Evolutionary conservation across 2,888 invertebrate genomes (phyloP), one percentile per base, ranked within the genome.

Genomic region (Deilephila elpenor): DNA sequence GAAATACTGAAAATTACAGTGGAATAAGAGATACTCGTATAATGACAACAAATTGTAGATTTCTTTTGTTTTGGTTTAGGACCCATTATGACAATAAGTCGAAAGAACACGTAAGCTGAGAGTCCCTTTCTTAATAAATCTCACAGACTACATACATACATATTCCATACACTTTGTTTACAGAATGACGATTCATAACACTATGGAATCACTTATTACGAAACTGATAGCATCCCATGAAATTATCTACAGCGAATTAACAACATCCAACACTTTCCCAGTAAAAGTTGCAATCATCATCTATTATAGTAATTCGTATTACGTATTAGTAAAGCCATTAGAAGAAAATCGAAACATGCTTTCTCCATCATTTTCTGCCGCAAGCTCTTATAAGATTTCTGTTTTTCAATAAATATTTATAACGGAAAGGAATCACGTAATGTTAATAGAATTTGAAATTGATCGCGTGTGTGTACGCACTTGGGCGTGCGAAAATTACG

Each of bases 401-500:
- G 29, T 71, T 56, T 53, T 71, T 20, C 56, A 53, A 34, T 56
- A 53, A 51, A 44, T 44, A 70, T 32, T 51, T 73, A 44, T 56
- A 73, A 73, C 71, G 62, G 56, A 56, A 62, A 71, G 20, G 29
- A 11, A 20, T 44, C 62, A 72, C 73, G 53, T 59, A 71, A 62
- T 32, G 60, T 74, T 76, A 76, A 80, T 80, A 74, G 75, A 78
- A 77, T 78, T 78, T 74, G 75, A 76, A 79, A 79, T 78, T 62
- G 77, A 71, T 73, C 72, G 76, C 76, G 77, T 78, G 75, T 61
- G 75, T 70, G 71, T 72, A 74, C 71, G 74, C 73, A 71, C 25
- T 25, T 25, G 17, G 14, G 62, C 34, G 71, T 73, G 73, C 62
- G 71, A 71, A 74, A 64, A 53, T 70, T 51, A 73, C 76, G 74